These are phyloP conservation scores for Odontocolon sp. DNA, from an alignment of 2,888 invertebrate genomes.

Conservation along the genomic window DNA sequence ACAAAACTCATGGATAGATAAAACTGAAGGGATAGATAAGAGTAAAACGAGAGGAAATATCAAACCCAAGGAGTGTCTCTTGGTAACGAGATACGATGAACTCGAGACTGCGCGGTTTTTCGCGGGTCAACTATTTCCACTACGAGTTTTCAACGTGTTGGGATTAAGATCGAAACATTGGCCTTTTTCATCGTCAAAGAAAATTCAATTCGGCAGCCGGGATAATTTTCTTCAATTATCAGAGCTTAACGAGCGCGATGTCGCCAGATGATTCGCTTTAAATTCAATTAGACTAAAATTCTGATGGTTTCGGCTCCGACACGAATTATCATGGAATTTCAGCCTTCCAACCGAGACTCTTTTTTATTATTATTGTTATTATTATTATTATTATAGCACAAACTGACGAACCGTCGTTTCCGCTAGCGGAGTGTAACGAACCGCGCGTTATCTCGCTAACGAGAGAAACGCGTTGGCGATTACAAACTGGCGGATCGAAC, in stretches of 20 bases:
- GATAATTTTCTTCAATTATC: background rate
- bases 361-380: too few relatives aligned
- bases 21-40: too few relatives aligned
- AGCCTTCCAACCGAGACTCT: background rate
- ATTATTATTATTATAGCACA: too few relatives aligned
- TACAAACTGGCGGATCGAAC: background rate
- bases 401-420: background rate
- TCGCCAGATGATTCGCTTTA: conserved; percentile 28
- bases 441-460: conserved; percentile 32
- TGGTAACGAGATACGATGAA: conserved; percentile 40
- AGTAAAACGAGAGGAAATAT: conserved; percentile 46
- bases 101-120: background rate
- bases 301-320: conserved; percentile 25
- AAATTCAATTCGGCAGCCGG: background rate
- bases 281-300: conserved; percentile 52
- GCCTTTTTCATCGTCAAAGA: too few relatives aligned
- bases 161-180: too few relatives aligned
- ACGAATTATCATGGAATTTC: conserved; percentile 31
- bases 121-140: background rate
- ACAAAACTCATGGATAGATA: background rate
- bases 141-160: too few relatives aligned
- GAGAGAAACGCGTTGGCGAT: conserved; percentile 33
- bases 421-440: conserved; percentile 38
- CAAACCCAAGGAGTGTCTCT: conserved; percentile 18
- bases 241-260: conserved; percentile 12